A percentile compares a stretch with the other conserved stretches of the same genome.
phyloP scores from a whole-genome alignment of 2,888 invertebrate genomes.

The Caenorhabditis wallacei region DNA sequence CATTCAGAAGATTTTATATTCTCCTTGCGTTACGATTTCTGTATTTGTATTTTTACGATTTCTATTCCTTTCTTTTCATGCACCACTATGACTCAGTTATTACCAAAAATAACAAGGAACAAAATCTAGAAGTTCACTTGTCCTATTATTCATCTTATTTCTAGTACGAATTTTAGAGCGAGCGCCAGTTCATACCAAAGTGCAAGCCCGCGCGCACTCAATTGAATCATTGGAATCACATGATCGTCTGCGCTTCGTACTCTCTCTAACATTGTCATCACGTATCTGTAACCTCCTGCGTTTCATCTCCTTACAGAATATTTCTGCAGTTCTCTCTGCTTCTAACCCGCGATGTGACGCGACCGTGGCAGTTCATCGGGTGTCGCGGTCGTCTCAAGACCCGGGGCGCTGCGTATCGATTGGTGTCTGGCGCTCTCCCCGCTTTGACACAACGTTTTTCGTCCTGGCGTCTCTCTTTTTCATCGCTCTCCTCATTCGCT shows the following conservation, averaged over 20 bases:
- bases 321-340: constrained; percentile 26
- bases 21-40: no score
- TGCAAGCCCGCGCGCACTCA: constrained; percentile 9
- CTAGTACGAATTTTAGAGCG: constrained; percentile 27
- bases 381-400: constrained; percentile 47
- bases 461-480: constrained; percentile 18
- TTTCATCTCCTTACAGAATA: not conserved
- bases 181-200: constrained; percentile 15
- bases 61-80: not conserved
- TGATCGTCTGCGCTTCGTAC: constrained; percentile 27
- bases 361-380: constrained; percentile 21
- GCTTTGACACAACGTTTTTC: constrained; percentile 2
- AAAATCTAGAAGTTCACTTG: constrained; percentile 13
- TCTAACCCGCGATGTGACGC: constrained; percentile 3
- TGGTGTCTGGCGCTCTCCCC: constrained; percentile 37
- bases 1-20: no score
- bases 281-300: constrained; percentile 9
- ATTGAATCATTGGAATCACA: constrained; percentile 51
- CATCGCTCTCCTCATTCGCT: constrained; percentile 30
- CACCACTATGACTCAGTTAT: not conserved
- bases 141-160: constrained; percentile 23
- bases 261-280: constrained; percentile 14
- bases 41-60: not conserved
- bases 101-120: not conserved
- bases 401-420: constrained; percentile 40